Conservation (phyloP, 2,113 vertebrate species). For the Phrynocephalus versicolor region DNA sequence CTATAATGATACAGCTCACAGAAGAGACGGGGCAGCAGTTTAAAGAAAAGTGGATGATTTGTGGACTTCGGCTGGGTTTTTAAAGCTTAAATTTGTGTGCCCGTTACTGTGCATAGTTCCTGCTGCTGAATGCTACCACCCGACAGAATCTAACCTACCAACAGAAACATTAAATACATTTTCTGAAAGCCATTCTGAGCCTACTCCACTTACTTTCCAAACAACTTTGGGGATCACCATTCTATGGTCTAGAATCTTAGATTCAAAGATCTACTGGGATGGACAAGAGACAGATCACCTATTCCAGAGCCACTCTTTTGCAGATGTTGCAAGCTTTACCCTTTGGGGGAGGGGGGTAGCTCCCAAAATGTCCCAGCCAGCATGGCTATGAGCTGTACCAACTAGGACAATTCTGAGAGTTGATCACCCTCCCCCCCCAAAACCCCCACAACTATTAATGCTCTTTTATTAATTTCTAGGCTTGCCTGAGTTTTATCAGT, state of each 20-base stretch:
- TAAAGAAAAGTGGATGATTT: not conserved
- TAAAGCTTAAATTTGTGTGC: not conserved
- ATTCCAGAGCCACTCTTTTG: not conserved
- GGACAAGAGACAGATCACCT: not conserved
- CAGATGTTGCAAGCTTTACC: not conserved
- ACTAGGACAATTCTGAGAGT: too few relatives aligned
- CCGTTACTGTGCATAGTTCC: too few relatives aligned
- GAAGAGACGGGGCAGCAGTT: not conserved
- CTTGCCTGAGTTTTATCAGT: not conserved
- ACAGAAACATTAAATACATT: not conserved
- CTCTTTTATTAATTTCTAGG: not conserved
- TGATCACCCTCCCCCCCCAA: too few relatives aligned
- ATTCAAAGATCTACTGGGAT: not conserved
- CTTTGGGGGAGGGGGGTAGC: too few relatives aligned
- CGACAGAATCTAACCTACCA: not conserved
- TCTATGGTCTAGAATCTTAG: not conserved
- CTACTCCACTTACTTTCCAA: not conserved
- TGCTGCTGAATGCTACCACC: not conserved
- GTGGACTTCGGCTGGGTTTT: not conserved
- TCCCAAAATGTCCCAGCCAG: not conserved
- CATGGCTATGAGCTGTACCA: not conserved
- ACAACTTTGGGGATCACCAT: too few relatives aligned
- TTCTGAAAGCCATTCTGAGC: not conserved
- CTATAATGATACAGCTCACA: too few relatives aligned
- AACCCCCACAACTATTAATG: too few relatives aligned